These are phyloP conservation scores for Pinctada fucata DNA, from an alignment of 2,888 invertebrate genomes.

Conservation along the genomic window DNA sequence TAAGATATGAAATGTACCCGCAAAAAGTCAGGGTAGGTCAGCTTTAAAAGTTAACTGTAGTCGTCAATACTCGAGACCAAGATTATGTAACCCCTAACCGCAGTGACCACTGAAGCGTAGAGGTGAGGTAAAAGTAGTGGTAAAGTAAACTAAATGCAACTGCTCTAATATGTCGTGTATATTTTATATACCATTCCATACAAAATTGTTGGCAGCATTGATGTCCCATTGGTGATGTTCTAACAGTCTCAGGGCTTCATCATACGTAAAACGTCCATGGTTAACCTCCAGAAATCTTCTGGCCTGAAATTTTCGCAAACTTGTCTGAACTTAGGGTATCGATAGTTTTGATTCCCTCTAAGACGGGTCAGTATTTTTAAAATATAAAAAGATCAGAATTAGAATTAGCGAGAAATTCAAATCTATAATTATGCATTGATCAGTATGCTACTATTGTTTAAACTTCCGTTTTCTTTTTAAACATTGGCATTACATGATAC, in stretches of 20 bases:
- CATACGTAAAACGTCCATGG: conserved; percentile 43
- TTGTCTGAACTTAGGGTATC: background rate
- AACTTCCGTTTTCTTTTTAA: no score
- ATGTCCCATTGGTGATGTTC: conserved; percentile 33
- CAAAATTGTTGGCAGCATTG: conserved; percentile 36
- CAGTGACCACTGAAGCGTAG: no score
- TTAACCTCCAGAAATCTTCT: conserved; percentile 45
- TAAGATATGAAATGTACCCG: no score
- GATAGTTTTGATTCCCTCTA: background rate
- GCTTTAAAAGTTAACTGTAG: no score
- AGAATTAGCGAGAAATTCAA: background rate
- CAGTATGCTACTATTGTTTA: background rate
- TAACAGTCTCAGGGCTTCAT: conserved; percentile 38
- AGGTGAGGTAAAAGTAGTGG: no score
- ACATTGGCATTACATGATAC: no score
- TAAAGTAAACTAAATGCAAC: no score
- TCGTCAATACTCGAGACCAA: no score
- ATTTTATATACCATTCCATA: conserved; percentile 36
- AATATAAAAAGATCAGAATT: no score
- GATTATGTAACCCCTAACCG: no score
- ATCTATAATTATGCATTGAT: background rate
- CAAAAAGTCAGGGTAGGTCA: no score
- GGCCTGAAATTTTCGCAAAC: conserved; percentile 28
- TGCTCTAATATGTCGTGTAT: background rate
- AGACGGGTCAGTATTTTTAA: no score